phyloP scores from a whole-genome alignment of 2,113 vertebrate species.

The Platycercus adscitus region DNA sequence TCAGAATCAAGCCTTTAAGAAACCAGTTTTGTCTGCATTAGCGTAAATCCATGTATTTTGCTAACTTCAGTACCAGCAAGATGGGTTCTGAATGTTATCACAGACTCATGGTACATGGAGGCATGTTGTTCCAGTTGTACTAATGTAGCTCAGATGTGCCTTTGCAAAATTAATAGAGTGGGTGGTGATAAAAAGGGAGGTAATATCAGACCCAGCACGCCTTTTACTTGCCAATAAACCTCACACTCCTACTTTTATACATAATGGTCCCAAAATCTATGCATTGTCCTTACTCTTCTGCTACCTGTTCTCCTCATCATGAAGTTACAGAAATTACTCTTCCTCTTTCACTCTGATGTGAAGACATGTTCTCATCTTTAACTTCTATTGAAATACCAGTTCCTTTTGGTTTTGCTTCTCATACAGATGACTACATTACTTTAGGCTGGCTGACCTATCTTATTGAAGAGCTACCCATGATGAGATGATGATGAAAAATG shows the following conservation, averaged over 20 bases:
- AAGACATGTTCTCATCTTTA: neutral
- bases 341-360: neutral
- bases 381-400: neutral
- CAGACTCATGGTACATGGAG: neutral
- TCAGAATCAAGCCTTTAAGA: neutral
- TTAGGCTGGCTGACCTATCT: neutral
- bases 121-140: neutral
- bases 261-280: neutral
- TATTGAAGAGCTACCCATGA: neutral
- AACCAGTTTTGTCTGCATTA: neutral
- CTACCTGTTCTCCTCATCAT: neutral
- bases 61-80: neutral
- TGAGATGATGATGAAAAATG: neutral
- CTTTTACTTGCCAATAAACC: neutral
- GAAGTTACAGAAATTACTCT: neutral
- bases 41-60: neutral
- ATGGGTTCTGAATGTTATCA: neutral
- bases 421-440: neutral
- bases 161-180: neutral
- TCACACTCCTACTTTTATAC: neutral
- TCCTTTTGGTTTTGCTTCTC: neutral
- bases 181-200: neutral
- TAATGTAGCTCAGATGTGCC: neutral
- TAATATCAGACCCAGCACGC: neutral
- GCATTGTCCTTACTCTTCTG: neutral